A percentile compares a stretch with the other conserved stretches of the same genome.
Conservation (phyloP, 1,140 invertebrate genomes). For the Paracyclopina nana region DNA sequence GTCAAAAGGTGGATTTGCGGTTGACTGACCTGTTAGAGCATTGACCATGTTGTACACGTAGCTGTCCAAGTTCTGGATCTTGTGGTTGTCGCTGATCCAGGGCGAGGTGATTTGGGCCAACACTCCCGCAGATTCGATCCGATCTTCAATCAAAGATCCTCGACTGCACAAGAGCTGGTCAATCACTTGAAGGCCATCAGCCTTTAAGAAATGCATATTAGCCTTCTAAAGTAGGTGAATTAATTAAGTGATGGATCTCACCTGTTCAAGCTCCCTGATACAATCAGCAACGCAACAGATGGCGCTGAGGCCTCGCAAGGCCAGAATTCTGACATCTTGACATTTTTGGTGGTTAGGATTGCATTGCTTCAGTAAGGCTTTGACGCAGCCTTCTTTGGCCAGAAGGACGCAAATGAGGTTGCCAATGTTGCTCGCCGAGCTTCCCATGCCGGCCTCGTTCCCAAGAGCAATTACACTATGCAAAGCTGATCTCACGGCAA, state of each 20-base stretch:
- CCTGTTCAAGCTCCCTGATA: slow-evolving; percentile 47
- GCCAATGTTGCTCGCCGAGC: too few relatives aligned
- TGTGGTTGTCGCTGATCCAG: slow-evolving; percentile 51
- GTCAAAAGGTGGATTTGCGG: neutral
- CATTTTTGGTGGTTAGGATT: neutral
- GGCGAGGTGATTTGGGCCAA: slow-evolving; percentile 70
- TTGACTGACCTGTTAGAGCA: slow-evolving; percentile 34
- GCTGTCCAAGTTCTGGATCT: slow-evolving; percentile 36
- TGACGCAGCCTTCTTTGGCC: slow-evolving; percentile 37
- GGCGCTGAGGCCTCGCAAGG: slow-evolving; percentile 51
- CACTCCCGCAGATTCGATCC: slow-evolving; percentile 56
- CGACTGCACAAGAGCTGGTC: slow-evolving; percentile 42
- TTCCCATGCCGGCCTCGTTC: slow-evolving; percentile 29
- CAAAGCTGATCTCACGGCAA: slow-evolving; percentile 19
- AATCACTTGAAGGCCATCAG: slow-evolving; percentile 29
- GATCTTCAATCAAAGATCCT: slow-evolving; percentile 39
- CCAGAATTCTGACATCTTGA: slow-evolving; percentile 34
- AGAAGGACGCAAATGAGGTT: slow-evolving; percentile 39
- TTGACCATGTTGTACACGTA: slow-evolving; percentile 35
- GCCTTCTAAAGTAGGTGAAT: neutral
- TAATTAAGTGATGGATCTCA: neutral
- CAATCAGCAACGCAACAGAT: slow-evolving; percentile 51
- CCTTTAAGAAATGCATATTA: neutral
- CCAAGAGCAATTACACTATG: slow-evolving; percentile 22
- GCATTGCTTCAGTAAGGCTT: slow-evolving; percentile 39